phyloP scores from a whole-genome alignment of 2,888 invertebrate species.

The Nephrotoma guestfalica region DNA sequence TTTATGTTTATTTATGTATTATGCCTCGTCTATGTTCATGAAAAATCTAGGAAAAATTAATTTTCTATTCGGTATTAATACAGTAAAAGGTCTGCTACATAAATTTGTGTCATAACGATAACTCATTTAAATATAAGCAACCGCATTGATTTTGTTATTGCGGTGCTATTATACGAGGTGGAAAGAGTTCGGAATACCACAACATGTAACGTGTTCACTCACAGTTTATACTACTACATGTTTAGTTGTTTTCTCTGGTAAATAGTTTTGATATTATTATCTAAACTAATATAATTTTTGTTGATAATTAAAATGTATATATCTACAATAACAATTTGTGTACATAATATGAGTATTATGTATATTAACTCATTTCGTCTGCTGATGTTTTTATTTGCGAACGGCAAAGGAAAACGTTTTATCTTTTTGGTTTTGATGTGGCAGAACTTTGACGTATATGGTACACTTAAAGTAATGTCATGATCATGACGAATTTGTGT shows the following conservation, averaged over 20 bases:
- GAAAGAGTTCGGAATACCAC: not conserved
- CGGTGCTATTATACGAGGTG: not conserved
- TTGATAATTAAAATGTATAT: not conserved
- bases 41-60: not conserved
- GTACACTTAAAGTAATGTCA: not conserved
- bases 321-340: not conserved
- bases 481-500: not conserved
- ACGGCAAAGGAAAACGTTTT: not conserved
- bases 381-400: not conserved
- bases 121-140: not conserved
- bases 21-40: not conserved
- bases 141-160: not conserved
- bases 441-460: not conserved
- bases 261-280: not conserved
- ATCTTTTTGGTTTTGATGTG: not conserved
- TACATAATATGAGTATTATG: not conserved
- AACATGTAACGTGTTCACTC: not conserved
- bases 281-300: not conserved
- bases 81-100: not conserved
- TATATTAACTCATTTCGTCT: not conserved
- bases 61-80: not conserved
- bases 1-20: not conserved
- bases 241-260: not conserved
- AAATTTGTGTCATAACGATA: not conserved
- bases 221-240: not conserved